Evolutionary conservation across 2,797 vertebrate species (phyloP).

Genomic region (Channa striata): DNA sequence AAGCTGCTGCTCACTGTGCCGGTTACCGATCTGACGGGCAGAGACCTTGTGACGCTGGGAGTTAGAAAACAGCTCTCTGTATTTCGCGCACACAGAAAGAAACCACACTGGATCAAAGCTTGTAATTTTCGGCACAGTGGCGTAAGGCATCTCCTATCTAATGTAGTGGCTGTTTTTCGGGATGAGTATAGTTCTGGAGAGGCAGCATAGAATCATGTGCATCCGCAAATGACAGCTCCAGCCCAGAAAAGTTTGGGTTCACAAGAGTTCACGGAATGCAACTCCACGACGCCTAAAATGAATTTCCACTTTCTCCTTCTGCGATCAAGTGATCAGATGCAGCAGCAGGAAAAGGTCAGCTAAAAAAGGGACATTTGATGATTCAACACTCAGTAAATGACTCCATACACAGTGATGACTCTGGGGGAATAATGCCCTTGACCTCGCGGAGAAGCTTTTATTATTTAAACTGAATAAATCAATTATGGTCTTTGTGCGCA

Average conservation of each 20-base stretch:
- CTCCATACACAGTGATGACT: constrained; percentile 40
- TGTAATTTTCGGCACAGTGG: constrained; percentile 68
- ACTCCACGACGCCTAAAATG: constrained; percentile 25
- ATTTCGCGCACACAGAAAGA: constrained; percentile 28
- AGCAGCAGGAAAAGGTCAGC: constrained; percentile 50
- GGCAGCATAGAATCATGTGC: constrained; percentile 65
- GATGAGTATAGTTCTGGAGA: constrained; percentile 61
- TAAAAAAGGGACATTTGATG: constrained; percentile 55
- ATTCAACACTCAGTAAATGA: constrained; percentile 49
- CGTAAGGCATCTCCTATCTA: constrained; percentile 59
- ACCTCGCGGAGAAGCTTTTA: constrained; percentile 62
- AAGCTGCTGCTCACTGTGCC: constrained; percentile 24
- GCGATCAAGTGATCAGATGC: constrained; percentile 44
- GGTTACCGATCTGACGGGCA: constrained; percentile 36
- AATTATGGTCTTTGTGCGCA: constrained; percentile 72
- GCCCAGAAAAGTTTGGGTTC: constrained; percentile 12
- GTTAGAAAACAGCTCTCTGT: constrained; percentile 32
- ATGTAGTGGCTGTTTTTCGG: constrained; percentile 59
- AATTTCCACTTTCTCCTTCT: constrained; percentile 32
- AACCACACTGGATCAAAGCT: constrained; percentile 73
- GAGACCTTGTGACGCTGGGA: constrained; percentile 45
- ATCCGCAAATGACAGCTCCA: constrained; percentile 77
- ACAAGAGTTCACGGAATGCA: constrained; percentile 63
- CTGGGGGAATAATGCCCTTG: constrained; percentile 49
- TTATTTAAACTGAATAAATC: constrained; percentile 71